Percentiles rank a stretch among this genome's conserved stretches.
Evolutionary conservation across 2,797 vertebrate species (phyloP).

Genomic region (Galago senegalensis): DNA sequence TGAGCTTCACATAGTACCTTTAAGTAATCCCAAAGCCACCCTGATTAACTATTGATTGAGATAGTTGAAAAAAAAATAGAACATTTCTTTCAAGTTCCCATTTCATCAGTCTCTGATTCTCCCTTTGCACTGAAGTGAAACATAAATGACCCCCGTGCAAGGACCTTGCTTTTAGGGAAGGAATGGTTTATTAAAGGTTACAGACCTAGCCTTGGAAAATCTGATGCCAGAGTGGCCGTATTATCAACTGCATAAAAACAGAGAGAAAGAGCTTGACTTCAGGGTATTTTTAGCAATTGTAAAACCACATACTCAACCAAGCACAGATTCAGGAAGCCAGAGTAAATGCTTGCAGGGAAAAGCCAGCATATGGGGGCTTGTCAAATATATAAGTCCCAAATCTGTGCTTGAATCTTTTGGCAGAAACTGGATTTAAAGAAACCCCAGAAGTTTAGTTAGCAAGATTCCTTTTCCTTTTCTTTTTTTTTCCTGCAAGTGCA

Average conservation of each 20-base stretch:
- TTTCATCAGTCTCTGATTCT: slow-evolving; percentile 8
- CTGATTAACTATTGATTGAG: background rate
- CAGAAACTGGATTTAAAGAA: slow-evolving; percentile 80
- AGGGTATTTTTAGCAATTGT: slow-evolving; percentile 73
- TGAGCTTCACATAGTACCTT: background rate
- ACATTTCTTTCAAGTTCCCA: background rate
- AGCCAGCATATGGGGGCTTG: slow-evolving; percentile 76
- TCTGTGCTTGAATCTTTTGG: slow-evolving; percentile 79
- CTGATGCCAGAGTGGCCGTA: slow-evolving; percentile 32
- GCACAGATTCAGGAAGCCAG: slow-evolving; percentile 48
- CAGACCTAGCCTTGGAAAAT: background rate
- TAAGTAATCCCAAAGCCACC: background rate
- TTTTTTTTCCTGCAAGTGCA: slow-evolving; percentile 37
- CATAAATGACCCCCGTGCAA: background rate
- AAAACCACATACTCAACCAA: slow-evolving; percentile 72
- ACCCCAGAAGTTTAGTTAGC: slow-evolving; percentile 48
- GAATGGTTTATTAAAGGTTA: background rate
- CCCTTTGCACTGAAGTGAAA: slow-evolving; percentile 27
- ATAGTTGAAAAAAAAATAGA: background rate
- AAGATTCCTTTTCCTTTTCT: slow-evolving; percentile 19
- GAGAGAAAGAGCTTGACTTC: slow-evolving; percentile 52
- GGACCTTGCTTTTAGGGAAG: background rate
- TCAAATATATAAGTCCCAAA: slow-evolving; percentile 82
- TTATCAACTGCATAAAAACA: slow-evolving; percentile 5
- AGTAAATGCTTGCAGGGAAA: slow-evolving; percentile 77